Evolutionary conservation across 2,113 vertebrate species (phyloP), one percentile per base, ranked within the genome.

Genomic region (Nothocercus julius): DNA sequence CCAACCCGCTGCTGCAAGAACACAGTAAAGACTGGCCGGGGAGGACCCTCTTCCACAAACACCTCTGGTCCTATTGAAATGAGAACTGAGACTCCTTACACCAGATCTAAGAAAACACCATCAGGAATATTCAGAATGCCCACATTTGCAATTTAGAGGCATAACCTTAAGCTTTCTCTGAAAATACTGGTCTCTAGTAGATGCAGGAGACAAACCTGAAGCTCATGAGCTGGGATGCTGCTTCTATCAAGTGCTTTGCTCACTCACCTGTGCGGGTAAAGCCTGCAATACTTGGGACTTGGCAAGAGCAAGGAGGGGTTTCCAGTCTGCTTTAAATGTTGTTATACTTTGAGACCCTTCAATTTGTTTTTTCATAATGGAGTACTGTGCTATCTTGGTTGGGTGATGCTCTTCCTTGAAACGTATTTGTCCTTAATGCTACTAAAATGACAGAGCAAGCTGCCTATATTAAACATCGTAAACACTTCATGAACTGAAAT

Each of bases 401-500:
- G 44, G 45, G 53, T 5, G 69, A 32, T n/a, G 21, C 58, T 79
- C 53, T 54, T 56, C n/a, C 20, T 34, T 6, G 53, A 36, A 9
- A 21, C 11, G 13, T 1, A 3, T 42, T 64, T 51, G 24, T 49
- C 75, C 61, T 76, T 66, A 4, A 30, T 25, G 4, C 5, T 5
- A 3, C 53, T 3, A 42, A 45, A 75, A 58, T 7, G 36, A 91
- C 32, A 5, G 1, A 72, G 36, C 14, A 20, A 62, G 44, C 42
- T 49, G 19, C 75, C 70, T 22, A 2, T 0, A 13, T 11, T 1
- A 36, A 28, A 13, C 25, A 21, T n/a, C 34, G 10, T 5, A 8
- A 42, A 24, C 44, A 4, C 77, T 44, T 20, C 63, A 3, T 17
- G 28, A 51, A 8, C 7, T 7, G 34, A 54, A n/a, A 13, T 2